These are phyloP conservation scores for Diaperis boleti DNA, from an alignment of 2,888 invertebrate genomes.

Conservation along the genomic window DNA sequence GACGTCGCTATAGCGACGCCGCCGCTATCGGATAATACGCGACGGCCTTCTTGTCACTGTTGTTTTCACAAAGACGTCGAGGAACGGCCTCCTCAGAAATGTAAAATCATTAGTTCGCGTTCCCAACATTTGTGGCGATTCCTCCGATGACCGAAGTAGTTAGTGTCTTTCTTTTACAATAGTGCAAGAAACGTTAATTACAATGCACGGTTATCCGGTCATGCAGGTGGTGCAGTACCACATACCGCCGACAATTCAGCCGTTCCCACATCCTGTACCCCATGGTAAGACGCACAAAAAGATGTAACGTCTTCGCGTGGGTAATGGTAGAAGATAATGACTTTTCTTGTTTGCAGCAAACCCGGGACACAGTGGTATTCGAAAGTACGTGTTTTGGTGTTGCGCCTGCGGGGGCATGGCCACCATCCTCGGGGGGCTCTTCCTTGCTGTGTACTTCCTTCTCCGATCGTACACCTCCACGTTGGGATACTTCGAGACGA, in stretches of 20 bases:
- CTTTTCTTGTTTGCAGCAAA: conserved; percentile 61
- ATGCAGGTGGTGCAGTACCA: conserved; percentile 78
- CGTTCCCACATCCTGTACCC: conserved; percentile 60
- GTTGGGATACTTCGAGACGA: conserved; percentile 86
- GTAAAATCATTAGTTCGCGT: not conserved
- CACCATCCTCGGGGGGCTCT: conserved; percentile 80
- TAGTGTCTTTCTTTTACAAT: not conserved
- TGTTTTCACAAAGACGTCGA: conserved; percentile 5
- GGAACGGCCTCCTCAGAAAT: not conserved
- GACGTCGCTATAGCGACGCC: conserved; percentile 61
- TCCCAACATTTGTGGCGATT: not conserved
- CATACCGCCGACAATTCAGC: conserved; percentile 67
- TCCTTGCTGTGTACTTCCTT: conserved; percentile 84
- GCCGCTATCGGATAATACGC: conserved; percentile 36
- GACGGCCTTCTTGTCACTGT: conserved; percentile 7
- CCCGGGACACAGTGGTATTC: conserved; percentile 69
- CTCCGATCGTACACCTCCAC: conserved; percentile 84
- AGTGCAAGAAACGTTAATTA: conserved; percentile 27
- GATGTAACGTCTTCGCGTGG: not conserved
- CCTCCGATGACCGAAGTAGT: not conserved
- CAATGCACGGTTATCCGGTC: conserved; percentile 75
- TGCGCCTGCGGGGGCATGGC: conserved; percentile 85
- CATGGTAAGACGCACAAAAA: conserved; percentile 50
- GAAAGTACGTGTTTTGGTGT: conserved; percentile 87
- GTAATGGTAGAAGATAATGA: not conserved